These are phyloP conservation scores for Urechis unicinctus DNA, from an alignment of 2,888 invertebrate species.

Conservation along the genomic window DNA sequence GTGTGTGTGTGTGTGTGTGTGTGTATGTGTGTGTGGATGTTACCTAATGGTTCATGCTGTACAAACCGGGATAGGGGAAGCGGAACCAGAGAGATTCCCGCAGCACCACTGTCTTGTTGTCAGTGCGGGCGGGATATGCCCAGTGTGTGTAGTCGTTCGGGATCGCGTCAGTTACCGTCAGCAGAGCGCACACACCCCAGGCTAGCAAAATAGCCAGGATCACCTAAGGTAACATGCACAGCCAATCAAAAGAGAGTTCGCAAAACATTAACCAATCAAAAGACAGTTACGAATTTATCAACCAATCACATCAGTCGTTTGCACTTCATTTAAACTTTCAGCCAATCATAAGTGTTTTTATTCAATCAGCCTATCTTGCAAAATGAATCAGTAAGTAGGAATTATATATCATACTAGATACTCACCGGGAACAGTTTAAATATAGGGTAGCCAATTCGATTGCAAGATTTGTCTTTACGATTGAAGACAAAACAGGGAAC, in stretches of 20 bases:
- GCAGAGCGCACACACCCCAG: conserved; percentile 19
- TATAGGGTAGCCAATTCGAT: conserved; percentile 11
- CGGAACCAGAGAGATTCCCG: conserved; percentile 25
- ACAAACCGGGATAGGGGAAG: conserved; percentile 58
- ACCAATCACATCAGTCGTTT: no score
- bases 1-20: no score
- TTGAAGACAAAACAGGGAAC: conserved; percentile 11
- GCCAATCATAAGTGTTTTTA: no score
- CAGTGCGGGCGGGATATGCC: conserved; percentile 25
- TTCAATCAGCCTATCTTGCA: no score
- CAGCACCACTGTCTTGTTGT: conserved; percentile 17
- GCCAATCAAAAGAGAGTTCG: no score
- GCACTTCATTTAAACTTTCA: no score
- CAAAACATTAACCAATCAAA: no score
- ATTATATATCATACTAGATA: not conserved
- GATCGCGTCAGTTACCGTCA: conserved; percentile 44
- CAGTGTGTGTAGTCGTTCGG: conserved; percentile 26
- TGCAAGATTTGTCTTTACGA: not conserved
- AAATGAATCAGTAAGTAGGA: no score
- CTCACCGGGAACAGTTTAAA: conserved; percentile 24
- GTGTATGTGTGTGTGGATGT: no score
- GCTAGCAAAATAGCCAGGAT: conserved; percentile 31
- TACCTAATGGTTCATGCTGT: no score
- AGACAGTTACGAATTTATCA: no score
- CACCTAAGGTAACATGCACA: no score